Base-by-base conservation (phyloP, 2,888 invertebrate genomes). In the Tipula confusa region DNA sequence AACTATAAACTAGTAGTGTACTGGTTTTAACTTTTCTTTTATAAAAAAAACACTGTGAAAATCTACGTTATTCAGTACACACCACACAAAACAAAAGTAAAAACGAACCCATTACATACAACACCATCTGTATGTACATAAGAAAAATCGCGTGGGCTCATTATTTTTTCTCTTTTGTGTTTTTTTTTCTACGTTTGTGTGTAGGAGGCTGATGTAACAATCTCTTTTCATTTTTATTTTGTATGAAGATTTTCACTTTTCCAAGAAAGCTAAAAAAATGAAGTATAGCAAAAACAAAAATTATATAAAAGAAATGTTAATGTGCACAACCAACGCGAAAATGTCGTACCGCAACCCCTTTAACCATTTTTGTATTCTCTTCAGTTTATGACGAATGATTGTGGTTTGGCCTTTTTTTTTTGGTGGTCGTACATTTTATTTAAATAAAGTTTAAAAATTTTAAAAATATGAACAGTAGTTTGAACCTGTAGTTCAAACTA, bases 121-220 rank as follows among this genome's bases (percentile, higher is more conserved):
- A 64, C 24, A 64, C 64, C 33, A 64, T 18, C 64, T 7, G 13
- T 13, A 38, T 31, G 64, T 64, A 24, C 11, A 64, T 64, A 64
- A 64, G 64, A 64, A 64, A 64, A 64, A 64, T 64, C 64, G 64
- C 64, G 64, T 64, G 64, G 64, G 64, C 24, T 64, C 9, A 64
- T 1, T 11, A 64, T 64, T 64, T 24, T 64, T 64, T 64, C 64
- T 64, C 64, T 64, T 64, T 64, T 64, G 64, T 64, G 11, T 64
- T 64, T 24, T 64, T 24, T 18, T 64, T 64, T 64, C 11, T 64
- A 24, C 24, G 18, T 64, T 24, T 6, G 7, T 64, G 64, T 64
- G 64, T 64, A 24, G 64, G 64, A 64, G 24, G 64, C 64, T 18
- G 11, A 24, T 64, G 64, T 64, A 64, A 64, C 64, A 24, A 64